Base-by-base conservation (phyloP, 30 jellyfish, hydroid and myxozoan genomes). In the Hydractinia echinata region DNA sequence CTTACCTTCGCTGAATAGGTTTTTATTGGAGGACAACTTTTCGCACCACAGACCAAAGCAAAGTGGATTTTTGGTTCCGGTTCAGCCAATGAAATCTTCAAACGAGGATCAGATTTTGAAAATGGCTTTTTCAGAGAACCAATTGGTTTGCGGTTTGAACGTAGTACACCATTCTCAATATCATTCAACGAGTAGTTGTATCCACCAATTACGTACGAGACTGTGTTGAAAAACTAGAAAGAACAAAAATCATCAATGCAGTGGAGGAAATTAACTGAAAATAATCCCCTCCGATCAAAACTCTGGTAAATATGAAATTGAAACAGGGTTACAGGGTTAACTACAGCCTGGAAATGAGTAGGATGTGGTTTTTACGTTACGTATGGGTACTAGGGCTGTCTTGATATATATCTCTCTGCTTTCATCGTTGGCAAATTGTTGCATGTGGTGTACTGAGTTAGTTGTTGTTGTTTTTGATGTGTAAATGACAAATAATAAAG, bases 31-130 rank as follows among this genome's bases (percentile, higher is more conserved):
- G 97, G 97, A 72, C 97, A 89, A 72, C 97, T 89, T 69, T 89
- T 89, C 10, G 97, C 97, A 6, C 97, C 97, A 76, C 97, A 89
- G n/a, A 89, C 97, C 87, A 89, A 69, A 16, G 97, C 97, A 60
- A 89, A 89, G 69, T 89, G 97, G 6, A 89, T 81, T 77, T 79
- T 79, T 48, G 97, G 80, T 72, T 89, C 97, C 4, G 95, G 92
- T 51, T 73, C 85, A 50, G 61, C 89, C 84, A 89, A 64, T 14
- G 92, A 77, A 62, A 89, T 66, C 16, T 83, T 18, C 53, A 84
- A 55, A 8, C 97, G 88, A 7, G 97, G 97, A 67, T 89, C 97
- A 16, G 76, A 54, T 76, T 89, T 89, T 44, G 91, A 80, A 61
- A 89, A 89, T 5, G 97, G 97, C 58, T 76, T 84, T 68, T 89